These are phyloP conservation scores for Australoheros facetus DNA, from an alignment of 2,797 vertebrate genomes.

Conservation along the genomic window DNA sequence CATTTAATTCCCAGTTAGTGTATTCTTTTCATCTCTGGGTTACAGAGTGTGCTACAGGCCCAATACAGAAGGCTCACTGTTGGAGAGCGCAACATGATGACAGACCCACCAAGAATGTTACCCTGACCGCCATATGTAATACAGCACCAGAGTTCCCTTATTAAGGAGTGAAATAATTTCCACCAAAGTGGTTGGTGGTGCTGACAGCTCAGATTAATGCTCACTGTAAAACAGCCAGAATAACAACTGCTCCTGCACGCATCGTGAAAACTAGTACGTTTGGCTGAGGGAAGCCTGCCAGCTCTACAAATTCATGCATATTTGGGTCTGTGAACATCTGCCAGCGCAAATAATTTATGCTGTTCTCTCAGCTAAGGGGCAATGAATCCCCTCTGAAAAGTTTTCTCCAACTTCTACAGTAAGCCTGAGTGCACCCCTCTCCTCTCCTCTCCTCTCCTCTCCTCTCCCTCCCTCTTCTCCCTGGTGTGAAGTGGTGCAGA, in stretches of 20 bases:
- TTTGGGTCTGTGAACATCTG: conserved; percentile 89
- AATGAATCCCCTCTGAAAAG: conserved; percentile 79
- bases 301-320: conserved; percentile 88
- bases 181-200: conserved; percentile 74
- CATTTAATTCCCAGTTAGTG: conserved; percentile 67
- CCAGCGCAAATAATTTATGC: conserved; percentile 86
- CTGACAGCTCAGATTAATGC: conserved; percentile 79
- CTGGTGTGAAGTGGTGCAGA: conserved; percentile 73
- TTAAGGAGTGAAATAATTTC: conserved; percentile 82
- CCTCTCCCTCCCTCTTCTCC: conserved; percentile 16
- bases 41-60: conserved; percentile 55
- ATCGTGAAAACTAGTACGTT: conserved; percentile 78
- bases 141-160: conserved; percentile 78
- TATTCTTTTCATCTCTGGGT: conserved; percentile 68
- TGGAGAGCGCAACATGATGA: conserved; percentile 74
- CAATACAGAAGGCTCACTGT: conserved; percentile 72
- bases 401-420: conserved; percentile 76
- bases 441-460: too few relatives aligned
- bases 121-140: conserved; percentile 78
- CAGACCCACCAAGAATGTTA: conserved; percentile 80
- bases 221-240: conserved; percentile 74
- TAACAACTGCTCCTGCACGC: conserved; percentile 81
- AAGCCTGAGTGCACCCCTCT: conserved; percentile 22
- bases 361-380: conserved; percentile 79
- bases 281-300: conserved; percentile 79